phyloP scores from a whole-genome alignment of 2,113 vertebrate genomes.

The Polyodon spathula region DNA sequence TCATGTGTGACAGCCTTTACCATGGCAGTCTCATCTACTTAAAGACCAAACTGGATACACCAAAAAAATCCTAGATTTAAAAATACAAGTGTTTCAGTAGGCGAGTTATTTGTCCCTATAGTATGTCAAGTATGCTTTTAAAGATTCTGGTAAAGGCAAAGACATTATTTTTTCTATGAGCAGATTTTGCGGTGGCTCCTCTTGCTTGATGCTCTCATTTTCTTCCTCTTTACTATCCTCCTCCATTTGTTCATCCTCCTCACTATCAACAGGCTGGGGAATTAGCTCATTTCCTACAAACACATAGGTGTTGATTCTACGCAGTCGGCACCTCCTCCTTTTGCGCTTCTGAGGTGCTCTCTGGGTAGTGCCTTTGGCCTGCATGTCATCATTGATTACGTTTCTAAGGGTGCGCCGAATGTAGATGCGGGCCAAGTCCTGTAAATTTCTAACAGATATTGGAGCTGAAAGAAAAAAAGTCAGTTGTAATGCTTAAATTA shows the following conservation, averaged over 20 bases:
- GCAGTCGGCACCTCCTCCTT: conserved; percentile 73
- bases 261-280: conserved; percentile 84
- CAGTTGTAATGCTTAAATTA: too few species aligned
- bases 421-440: conserved; percentile 91
- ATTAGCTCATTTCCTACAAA: conserved; percentile 96
- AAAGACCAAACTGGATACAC: too few species aligned
- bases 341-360: conserved; percentile 84
- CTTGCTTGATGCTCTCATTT: conserved; percentile 64
- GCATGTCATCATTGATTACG: conserved; percentile 77
- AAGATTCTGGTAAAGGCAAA: conserved; percentile 84
- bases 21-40: too few species aligned
- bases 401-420: conserved; percentile 88
- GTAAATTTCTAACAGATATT: conserved; percentile 80
- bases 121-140: conserved; percentile 93
- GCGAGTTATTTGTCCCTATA: conserved; percentile 92
- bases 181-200: conserved; percentile 77
- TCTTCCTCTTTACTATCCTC: conserved; percentile 80
- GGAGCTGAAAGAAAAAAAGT: conserved; percentile 71
- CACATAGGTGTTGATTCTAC: conserved; percentile 86
- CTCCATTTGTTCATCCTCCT: conserved; percentile 84
- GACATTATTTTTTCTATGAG: conserved; percentile 88
- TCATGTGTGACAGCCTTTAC: too few species aligned
- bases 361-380: conserved; percentile 59
- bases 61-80: conserved; percentile 52
- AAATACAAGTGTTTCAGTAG: too few species aligned